phyloP scores from a whole-genome alignment of 2,797 vertebrate species.

The Ceryle rudis region DNA sequence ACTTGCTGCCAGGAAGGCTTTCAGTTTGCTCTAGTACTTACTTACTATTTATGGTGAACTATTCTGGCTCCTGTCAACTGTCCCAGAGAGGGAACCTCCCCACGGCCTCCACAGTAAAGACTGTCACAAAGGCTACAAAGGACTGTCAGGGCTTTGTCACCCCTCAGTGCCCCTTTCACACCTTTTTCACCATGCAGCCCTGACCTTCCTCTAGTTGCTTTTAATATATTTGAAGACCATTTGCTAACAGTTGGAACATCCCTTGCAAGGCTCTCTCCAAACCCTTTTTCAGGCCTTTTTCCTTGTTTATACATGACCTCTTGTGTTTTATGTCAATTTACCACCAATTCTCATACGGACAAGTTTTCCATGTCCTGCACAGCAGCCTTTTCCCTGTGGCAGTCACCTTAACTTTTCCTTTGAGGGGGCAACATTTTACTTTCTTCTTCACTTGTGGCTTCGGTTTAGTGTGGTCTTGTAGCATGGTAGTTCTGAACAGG shows the following conservation, averaged over 20 bases:
- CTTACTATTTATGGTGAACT: neutral
- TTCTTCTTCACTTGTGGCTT: neutral
- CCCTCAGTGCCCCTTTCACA: neutral
- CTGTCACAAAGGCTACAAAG: neutral
- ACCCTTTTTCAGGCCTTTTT: neutral
- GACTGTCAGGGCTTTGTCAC: neutral
- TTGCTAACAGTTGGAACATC: neutral
- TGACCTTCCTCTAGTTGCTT: neutral
- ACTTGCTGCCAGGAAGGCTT: neutral
- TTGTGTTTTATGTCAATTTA: neutral
- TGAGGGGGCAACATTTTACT: neutral
- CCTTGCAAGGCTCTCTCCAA: neutral
- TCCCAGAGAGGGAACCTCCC: neutral
- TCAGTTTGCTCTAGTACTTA: neutral
- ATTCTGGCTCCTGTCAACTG: neutral
- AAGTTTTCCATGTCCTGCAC: neutral
- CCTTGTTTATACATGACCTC: neutral
- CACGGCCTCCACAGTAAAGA: neutral
- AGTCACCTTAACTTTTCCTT: neutral
- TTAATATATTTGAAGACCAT: neutral
- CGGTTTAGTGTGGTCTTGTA: neutral
- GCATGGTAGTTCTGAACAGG: neutral
- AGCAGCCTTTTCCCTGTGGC: neutral
- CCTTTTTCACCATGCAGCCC: neutral
- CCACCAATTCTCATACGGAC: neutral